Conservation (phyloP, 2,797 vertebrate genomes). For the Tolypeutes matacus region DNA sequence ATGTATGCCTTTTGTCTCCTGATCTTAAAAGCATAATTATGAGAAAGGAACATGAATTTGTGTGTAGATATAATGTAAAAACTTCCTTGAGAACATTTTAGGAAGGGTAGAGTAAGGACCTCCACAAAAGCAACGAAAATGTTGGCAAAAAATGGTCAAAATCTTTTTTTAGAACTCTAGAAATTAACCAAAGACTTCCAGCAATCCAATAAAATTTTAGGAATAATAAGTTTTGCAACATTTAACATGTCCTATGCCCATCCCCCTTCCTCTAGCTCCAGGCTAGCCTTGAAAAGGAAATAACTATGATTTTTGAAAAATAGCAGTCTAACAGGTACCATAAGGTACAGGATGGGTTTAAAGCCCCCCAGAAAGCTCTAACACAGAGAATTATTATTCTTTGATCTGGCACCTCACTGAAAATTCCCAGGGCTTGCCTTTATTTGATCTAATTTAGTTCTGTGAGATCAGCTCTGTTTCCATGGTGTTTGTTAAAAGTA, state of each 20-base stretch:
- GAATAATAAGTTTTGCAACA: not conserved
- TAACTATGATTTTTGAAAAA: not conserved
- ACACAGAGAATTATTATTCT: not conserved
- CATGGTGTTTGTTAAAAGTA: not conserved
- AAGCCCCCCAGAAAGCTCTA: not conserved
- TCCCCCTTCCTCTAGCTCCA: not conserved
- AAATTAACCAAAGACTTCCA: not conserved
- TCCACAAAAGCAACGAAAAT: not conserved
- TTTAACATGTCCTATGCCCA: not conserved
- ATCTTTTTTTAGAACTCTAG: not conserved
- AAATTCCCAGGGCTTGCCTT: not conserved
- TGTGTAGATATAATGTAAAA: not conserved
- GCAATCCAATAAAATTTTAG: not conserved
- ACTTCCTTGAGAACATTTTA: not conserved
- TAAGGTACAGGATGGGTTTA: not conserved
- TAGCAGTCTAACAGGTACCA: not conserved
- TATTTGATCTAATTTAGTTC: not conserved
- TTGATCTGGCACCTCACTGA: not conserved
- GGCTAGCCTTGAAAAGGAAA: not conserved
- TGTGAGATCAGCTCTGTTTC: not conserved
- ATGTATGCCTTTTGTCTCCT: not conserved
- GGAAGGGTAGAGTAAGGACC: not conserved
- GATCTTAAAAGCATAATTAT: conserved; percentile 28
- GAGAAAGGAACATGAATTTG: not conserved
- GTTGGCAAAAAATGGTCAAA: conserved; percentile 1